Evolutionary conservation across 2,113 vertebrate genomes (phyloP), one percentile per base, ranked within the genome.

Genomic region (Pteronura brasiliensis): DNA sequence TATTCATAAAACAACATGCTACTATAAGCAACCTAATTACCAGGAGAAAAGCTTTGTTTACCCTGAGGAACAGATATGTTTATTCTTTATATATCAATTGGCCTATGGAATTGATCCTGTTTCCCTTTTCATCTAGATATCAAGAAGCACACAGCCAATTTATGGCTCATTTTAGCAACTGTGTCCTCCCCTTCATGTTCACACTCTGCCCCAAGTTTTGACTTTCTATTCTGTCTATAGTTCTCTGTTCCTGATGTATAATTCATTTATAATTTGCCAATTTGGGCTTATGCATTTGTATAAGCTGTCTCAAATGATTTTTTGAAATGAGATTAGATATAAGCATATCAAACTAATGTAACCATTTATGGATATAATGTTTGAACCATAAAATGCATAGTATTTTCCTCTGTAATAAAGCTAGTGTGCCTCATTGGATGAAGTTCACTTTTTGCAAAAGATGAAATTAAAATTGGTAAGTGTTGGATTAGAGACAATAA

Each of bases 321-420:
- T 96, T 74, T 21, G 49, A 72, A 97, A 94, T 94, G 71, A 90
- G 29, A 85, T 95, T 93, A 97, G 57, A 42, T 88, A 86, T 44
- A 95, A 87, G 52, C 76, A 90, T 72, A 77, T 93, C 85, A 97
- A 93, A 95, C 34, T 52, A 93, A 93, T 88, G n/a, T 61, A 93
- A 92, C 55, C 25, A 23, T 49, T 97, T 97, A 90, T 72, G 49
- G 88, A 90, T 93, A 88, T 27, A 96, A 92, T 87, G 65, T 25
- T 90, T 44, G 61, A 89, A 57, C 23, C 67, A 93, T 93, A 92
- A 97, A 93, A 79, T 63, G 21, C 31, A 74, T 18, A 89, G 34
- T 42, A 84, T 74, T 95, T 88, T 92, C 83, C 67, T 96, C 82
- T 83, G 87, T 74, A 74, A 83, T 76, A 97, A 71, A 97, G 55